These are phyloP conservation scores for Gobiocypris rarus DNA, from an alignment of 2,113 vertebrate species.

Conservation along the genomic window DNA sequence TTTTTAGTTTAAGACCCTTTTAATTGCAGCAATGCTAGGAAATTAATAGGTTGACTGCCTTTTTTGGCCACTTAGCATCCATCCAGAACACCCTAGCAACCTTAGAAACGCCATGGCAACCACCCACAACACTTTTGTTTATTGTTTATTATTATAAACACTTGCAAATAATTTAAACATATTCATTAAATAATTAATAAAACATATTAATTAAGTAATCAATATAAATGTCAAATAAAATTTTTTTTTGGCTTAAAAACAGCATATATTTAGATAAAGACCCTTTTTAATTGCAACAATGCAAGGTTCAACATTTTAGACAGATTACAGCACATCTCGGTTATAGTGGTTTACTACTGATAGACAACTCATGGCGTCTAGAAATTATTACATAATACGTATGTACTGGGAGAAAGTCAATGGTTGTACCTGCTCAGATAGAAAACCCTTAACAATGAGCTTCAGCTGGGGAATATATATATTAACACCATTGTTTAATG, in stretches of 20 bases:
- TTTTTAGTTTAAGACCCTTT: too few relatives aligned
- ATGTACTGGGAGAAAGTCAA: slow-evolving; percentile 38
- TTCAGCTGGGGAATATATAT: slow-evolving; percentile 23
- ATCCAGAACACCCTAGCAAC: too few relatives aligned
- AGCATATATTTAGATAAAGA: too few relatives aligned
- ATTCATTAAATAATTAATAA: not conserved
- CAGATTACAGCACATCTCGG: not conserved
- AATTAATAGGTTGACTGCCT: too few relatives aligned
- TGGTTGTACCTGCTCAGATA: not conserved
- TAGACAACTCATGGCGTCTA: not conserved
- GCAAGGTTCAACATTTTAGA: not conserved
- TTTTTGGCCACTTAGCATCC: too few relatives aligned
- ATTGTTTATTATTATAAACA: not conserved
- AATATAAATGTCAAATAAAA: too few relatives aligned
- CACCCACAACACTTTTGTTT: too few relatives aligned
- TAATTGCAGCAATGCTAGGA: too few relatives aligned
- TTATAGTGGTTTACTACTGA: not conserved
- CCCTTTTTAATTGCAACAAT: not conserved
- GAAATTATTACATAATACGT: not conserved
- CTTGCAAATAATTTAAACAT: not conserved
- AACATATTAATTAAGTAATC: not conserved
- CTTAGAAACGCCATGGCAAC: too few relatives aligned
- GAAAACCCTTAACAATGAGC: slow-evolving; percentile 43
- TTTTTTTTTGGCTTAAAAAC: too few relatives aligned
- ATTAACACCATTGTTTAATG: slow-evolving; percentile 51